Conservation (phyloP, 1,140 invertebrate species). For the Rhagoletis zephyria region DNA sequence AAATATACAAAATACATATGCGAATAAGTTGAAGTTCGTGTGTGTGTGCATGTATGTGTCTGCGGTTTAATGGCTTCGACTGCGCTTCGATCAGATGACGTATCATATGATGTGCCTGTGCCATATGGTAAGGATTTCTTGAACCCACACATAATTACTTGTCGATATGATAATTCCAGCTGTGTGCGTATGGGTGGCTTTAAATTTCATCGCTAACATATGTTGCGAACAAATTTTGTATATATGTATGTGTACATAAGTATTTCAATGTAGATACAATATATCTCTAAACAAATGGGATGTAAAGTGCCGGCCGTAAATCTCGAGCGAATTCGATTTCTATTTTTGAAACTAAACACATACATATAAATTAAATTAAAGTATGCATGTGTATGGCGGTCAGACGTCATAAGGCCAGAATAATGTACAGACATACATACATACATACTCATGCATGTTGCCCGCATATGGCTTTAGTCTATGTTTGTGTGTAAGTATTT, state of each 20-base stretch:
- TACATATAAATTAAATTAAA: neutral
- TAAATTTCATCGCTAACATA: slow-evolving; percentile 15
- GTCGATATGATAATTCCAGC: neutral
- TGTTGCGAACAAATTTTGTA: slow-evolving; percentile 16
- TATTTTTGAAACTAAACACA: slow-evolving; percentile 25
- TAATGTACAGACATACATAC: neutral
- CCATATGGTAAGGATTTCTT: slow-evolving; percentile 33
- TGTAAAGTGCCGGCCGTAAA: slow-evolving; percentile 46
- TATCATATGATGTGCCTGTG: slow-evolving; percentile 6
- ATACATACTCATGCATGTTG: too few species aligned
- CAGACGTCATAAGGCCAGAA: neutral
- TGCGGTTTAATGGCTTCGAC: neutral
- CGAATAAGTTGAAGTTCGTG: neutral
- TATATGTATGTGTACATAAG: neutral
- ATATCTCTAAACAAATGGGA: neutral
- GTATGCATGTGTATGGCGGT: neutral
- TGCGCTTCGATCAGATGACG: neutral
- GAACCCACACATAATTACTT: neutral
- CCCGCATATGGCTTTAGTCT: too few species aligned
- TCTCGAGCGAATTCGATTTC: slow-evolving; percentile 5
- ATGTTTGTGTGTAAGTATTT: too few species aligned
- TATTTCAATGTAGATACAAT: neutral
- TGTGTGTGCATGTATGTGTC: neutral
- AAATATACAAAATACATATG: neutral
- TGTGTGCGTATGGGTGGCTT: neutral